phyloP scores from a whole-genome alignment of 2,888 invertebrate species.

The Metalampra italica region DNA sequence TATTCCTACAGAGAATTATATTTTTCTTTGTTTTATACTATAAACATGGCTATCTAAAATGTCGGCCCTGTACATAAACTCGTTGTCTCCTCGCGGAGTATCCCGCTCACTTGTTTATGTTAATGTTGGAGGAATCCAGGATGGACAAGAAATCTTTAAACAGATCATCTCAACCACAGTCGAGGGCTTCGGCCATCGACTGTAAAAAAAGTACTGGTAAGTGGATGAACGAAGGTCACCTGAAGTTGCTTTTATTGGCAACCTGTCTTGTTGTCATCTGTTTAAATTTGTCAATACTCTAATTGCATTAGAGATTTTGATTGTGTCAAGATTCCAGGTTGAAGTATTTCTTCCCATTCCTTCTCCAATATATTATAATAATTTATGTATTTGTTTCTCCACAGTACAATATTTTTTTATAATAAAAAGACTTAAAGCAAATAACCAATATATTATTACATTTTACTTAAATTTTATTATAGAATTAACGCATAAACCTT shows the following conservation, averaged over 20 bases:
- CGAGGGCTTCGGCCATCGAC: conserved; percentile 86
- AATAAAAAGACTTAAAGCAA: no score
- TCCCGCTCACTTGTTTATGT: conserved; percentile 76
- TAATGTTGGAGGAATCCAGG: conserved; percentile 77
- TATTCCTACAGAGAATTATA: conserved; percentile 41
- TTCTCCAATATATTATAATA: no score
- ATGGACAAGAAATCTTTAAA: conserved; percentile 89
- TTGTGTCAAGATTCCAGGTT: no score
- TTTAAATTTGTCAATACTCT: no score
- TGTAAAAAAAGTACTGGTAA: conserved; percentile 85
- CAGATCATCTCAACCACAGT: conserved; percentile 82
- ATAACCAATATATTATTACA: no score
- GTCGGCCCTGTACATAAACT: conserved; percentile 83
- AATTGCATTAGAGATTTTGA: no score
- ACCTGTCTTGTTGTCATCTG: background rate
- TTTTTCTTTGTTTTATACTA: conserved; percentile 77
- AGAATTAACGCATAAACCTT: conserved; percentile 78
- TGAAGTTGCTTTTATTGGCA: background rate
- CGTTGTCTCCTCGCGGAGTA: conserved; percentile 86
- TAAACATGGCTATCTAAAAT: conserved; percentile 91
- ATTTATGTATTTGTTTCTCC: no score
- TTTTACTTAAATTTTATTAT: background rate
- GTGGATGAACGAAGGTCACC: conserved; percentile 41
- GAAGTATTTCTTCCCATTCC: no score
- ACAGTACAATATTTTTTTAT: no score